Conservation (phyloP, 2,888 invertebrate genomes). For the Drosophila limbata region DNA sequence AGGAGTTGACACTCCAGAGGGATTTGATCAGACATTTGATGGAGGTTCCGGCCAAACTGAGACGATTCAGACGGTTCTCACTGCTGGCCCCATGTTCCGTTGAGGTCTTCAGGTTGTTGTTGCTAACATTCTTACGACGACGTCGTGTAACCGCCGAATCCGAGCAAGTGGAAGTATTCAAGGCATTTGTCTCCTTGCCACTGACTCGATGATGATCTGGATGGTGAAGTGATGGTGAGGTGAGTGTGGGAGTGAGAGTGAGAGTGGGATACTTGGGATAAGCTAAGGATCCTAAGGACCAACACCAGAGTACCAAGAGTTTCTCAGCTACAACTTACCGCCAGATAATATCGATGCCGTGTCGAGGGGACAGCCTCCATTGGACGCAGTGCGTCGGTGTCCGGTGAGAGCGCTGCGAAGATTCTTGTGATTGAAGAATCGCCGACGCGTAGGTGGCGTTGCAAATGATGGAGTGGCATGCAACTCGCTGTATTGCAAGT, state of each 20-base stretch:
- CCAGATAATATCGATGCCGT: conserved; percentile 82
- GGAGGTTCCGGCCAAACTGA: conserved; percentile 84
- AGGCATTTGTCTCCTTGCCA: conserved; percentile 81
- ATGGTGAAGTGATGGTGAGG: conserved; percentile 26
- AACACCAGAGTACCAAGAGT: conserved; percentile 13
- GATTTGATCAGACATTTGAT: conserved; percentile 91
- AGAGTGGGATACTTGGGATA: neutral
- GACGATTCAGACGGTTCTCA: conserved; percentile 83
- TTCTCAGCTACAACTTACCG: conserved; percentile 68
- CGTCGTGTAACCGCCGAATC: conserved; percentile 84
- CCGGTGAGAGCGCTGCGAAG: conserved; percentile 91
- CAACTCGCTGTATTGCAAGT: conserved; percentile 74
- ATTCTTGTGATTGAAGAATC: conserved; percentile 93
- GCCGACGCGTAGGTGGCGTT: conserved; percentile 91
- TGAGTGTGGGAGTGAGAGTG: conserved; percentile 13
- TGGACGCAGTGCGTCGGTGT: conserved; percentile 84
- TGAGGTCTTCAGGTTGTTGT: conserved; percentile 73
- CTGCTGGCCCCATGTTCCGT: conserved; percentile 77
- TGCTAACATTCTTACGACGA: conserved; percentile 83
- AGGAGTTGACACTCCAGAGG: conserved; percentile 91
- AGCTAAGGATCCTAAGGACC: conserved; percentile 13
- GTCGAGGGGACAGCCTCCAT: conserved; percentile 85
- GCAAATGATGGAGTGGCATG: conserved; percentile 90
- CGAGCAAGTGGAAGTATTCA: conserved; percentile 85
- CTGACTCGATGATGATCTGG: conserved; percentile 41